Evolutionary conservation across 2,888 invertebrate genomes (phyloP), one percentile per base, ranked within the genome.

Genomic region (Diploptera punctata): DNA sequence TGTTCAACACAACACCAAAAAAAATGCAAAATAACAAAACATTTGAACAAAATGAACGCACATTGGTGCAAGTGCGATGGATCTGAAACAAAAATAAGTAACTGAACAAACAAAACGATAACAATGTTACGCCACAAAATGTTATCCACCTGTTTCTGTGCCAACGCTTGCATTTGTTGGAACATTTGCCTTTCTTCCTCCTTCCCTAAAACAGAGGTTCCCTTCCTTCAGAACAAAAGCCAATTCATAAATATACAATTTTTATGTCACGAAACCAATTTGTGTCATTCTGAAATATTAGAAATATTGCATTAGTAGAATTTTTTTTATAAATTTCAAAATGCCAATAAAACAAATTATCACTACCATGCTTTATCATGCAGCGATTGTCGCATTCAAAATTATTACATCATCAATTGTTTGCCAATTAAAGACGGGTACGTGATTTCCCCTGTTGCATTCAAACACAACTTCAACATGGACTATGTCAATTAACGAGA

Each of bases 131-230:
- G 76, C 75, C 74, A 77, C 76, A 77, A 78, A 76, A 77, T 77
- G 79, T 81, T 83, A 84, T 82, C 86, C 89, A 96, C 96, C 95
- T 96, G 96, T 88, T 96, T 96, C 85, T 96, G 96, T 81, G 95
- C 95, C 93, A 95, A 92, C 79, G 95, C 93, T 84, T 96, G 96
- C 94, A 96, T 95, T 87, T 96, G 96, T 86, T 96, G 95, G 86
- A 96, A 94, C 95, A 96, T 95, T 87, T 94, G 93, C 80, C 95
- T 89, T 86, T 96, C 96, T 86, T 96, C 95, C 86, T 96, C 96
- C 89, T 96, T 96, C 84, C 95, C 95, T 95, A 89, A 84, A 89
- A 88, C 87, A 87, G 80, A 75, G n/a, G 75, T 72, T 52, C 61
- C 70, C 31, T 70, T 68, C 44, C 38, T 72, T 72, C 60, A 69